Conservation (phyloP, 2,113 vertebrate species). For the Cheilinus undulatus region DNA sequence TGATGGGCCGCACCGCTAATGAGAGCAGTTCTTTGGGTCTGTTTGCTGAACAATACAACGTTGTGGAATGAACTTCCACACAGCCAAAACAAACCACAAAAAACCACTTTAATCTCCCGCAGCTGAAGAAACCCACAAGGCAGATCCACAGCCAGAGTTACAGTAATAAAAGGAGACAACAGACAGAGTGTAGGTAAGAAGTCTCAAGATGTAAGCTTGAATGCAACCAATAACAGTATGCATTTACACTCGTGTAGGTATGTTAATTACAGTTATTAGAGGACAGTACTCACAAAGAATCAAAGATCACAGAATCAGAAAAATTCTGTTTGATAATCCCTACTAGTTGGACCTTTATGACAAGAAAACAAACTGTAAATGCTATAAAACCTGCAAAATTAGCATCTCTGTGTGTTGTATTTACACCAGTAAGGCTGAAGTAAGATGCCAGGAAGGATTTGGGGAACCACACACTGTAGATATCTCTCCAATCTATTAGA, state of each 20-base stretch:
- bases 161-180: not conserved
- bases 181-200: not conserved
- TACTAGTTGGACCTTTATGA: not conserved
- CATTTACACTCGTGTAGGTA: not conserved
- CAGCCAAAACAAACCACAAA: constrained; percentile 7
- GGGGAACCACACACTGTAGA: constrained; percentile 8
- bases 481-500: constrained; percentile 32
- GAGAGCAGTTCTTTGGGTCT: constrained; percentile 1
- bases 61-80: constrained; percentile 1
- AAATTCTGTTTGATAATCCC: not conserved
- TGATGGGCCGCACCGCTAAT: constrained; percentile 18
- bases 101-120: not conserved
- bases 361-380: not conserved
- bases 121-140: constrained; percentile 14
- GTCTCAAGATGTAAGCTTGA: not conserved
- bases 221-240: not conserved
- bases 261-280: too few relatives aligned
- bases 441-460: constrained; percentile 10
- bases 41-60: constrained; percentile 31
- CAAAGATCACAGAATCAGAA: too few relatives aligned
- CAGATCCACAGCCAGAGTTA: not conserved
- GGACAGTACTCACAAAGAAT: too few relatives aligned
- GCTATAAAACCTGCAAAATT: not conserved
- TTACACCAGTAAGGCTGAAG: constrained; percentile 11
- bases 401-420: not conserved